Evolutionary conservation across 2,113 vertebrate genomes (phyloP), one percentile per base, ranked within the genome.

Genomic region (Tupaia tana): DNA sequence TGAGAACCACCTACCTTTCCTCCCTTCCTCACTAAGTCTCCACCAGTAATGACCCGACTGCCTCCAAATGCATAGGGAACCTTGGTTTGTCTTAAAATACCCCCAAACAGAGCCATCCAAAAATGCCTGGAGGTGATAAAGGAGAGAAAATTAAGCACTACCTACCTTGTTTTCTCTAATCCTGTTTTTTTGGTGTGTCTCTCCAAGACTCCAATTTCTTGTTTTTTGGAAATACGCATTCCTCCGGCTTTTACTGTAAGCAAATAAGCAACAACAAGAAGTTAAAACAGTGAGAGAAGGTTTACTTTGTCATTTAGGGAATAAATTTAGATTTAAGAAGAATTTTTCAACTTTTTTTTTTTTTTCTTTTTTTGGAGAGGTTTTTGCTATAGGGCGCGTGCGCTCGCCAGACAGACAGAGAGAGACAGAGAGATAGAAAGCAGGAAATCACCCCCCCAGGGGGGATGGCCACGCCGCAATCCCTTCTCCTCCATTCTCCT

Each of bases 191-290:
- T 99, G 58, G 97, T 25, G 1, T 98, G 99, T 94, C 98, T 99
- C 85, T 99, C 99, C 83, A 90, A 95, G 83, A 97, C 80, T 61
- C 98, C 97, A n/a, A 97, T 97, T 52, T 99, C 99, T 97, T 98
- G 98, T 93, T 99, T 99, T 98, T 99, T 99, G 83, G 98, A 97
- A 88, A 99, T 98, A 74, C 99, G 97, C 98, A 99, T 99, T n/a
- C 99, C 98, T 96, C 99, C 99, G 88, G 99, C 99, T 98, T 99
- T 99, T 93, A 99, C 99, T 99, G 83, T 89, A 94, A 96, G 91
- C 58, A 97, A 93, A 96, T 27, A 96, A 93, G 19, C 86, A 96
- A 9, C 71, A 89, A 61, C 9, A 81, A n/a, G 73, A 54, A 69
- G 31, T 86, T 59, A 95, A 67, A 78, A 81, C 19, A 93, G 18